A percentile compares a stretch with the other conserved stretches of the same genome.
These are phyloP conservation scores for Diceros bicornis DNA, from an alignment of 2,797 vertebrate genomes.

Conservation along the genomic window DNA sequence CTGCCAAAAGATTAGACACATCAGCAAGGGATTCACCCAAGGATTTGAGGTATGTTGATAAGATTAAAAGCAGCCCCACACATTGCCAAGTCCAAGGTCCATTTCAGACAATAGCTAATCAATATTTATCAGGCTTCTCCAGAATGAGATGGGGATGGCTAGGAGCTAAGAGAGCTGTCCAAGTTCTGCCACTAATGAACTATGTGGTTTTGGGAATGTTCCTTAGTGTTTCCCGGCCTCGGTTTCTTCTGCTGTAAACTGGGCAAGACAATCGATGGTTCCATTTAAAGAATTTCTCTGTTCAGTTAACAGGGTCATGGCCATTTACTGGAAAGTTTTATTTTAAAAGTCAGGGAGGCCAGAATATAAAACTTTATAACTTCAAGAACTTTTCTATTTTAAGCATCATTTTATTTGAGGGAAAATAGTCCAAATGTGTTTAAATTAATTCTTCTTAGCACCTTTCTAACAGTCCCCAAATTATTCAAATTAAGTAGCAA, in stretches of 20 bases:
- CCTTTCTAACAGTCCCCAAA: constrained; percentile 68
- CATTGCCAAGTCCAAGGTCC: background rate
- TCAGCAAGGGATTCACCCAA: background rate
- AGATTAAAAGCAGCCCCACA: background rate
- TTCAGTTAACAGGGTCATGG: constrained; percentile 22
- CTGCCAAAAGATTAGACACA: background rate
- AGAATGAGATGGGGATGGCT: background rate
- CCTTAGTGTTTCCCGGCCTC: background rate
- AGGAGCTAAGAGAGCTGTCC: background rate
- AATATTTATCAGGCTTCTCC: background rate
- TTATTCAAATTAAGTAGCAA: constrained; percentile 80
- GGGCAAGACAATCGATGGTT: background rate
- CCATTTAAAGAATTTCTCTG: constrained; percentile 29
- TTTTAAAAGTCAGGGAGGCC: constrained; percentile 57
- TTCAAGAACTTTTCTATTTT: constrained; percentile 70
- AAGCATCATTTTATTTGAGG: constrained; percentile 75
- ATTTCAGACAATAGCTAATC: background rate
- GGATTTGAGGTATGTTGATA: background rate
- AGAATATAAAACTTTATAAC: constrained; percentile 72
- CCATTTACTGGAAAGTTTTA: constrained; percentile 63
- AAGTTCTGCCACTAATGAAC: background rate
- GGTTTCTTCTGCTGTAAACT: constrained; percentile 12
- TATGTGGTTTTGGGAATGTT: background rate
- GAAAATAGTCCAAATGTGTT: constrained; percentile 77
- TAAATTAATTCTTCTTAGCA: constrained; percentile 77